Conservation (phyloP, 1,140 invertebrate species). For the Zaprionus davidi region DNA sequence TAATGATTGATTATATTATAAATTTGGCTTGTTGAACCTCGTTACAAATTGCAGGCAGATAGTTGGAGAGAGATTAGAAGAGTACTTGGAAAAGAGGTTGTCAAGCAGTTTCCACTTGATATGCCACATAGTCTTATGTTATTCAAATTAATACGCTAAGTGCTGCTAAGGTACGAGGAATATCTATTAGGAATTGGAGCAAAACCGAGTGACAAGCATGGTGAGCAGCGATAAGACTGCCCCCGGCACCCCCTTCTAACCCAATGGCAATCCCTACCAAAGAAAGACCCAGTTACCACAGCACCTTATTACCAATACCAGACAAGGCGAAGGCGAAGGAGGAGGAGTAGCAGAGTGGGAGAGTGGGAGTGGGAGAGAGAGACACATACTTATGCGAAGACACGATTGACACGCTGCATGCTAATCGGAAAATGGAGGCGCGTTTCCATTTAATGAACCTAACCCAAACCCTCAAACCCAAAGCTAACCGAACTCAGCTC, state of each 20-base stretch:
- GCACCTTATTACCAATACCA: conserved; percentile 18
- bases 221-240: conserved; percentile 17
- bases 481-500: conserved; percentile 13
- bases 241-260: neutral
- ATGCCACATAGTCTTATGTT: conserved; percentile 20
- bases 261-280: neutral
- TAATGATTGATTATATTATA: neutral
- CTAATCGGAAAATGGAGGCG: conserved; percentile 62
- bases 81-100: neutral
- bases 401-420: conserved; percentile 52
- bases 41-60: neutral
- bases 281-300: conserved; percentile 18
- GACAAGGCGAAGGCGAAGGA: neutral
- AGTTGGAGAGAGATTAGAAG: neutral
- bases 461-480: neutral
- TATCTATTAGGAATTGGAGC: conserved; percentile 73
- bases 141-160: conserved; percentile 55
- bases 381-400: conserved; percentile 4
- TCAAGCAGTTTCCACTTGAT: conserved; percentile 31
- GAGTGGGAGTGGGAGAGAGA: neutral
- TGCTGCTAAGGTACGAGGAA: conserved; percentile 40
- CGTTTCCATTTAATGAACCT: conserved; percentile 54
- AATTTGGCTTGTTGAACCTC: neutral
- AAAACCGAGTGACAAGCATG: conserved; percentile 49
- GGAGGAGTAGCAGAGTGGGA: neutral